Base-by-base conservation (phyloP, 2,888 invertebrate genomes). In the Stenoptilia bipunctidactyla region DNA sequence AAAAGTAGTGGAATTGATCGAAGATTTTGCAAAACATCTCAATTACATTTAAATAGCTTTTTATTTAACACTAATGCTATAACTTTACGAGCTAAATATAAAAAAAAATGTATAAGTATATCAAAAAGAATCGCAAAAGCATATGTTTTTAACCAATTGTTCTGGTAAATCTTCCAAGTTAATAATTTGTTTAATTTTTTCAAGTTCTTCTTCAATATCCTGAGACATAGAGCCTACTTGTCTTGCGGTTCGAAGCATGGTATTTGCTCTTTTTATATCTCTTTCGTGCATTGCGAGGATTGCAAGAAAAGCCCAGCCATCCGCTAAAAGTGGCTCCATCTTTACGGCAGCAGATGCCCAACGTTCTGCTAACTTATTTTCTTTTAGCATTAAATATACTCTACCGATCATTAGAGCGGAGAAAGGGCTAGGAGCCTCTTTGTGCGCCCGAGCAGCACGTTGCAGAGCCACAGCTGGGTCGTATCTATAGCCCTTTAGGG, bases 301-400 rank as follows among this genome's bases (percentile, higher is more conserved):
- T n/a, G 70, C 66, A 45, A 83, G 47, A 45, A 75, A 53, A 2
- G 75, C 79, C 83, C 83, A 83, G 0, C 68, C 83, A 50, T 83
- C 77, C 2, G 82, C 61, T 15, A 82, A 51, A 15, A 66, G 49
- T 1, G 82, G 77, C 45, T 82, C 83, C 14, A 55, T 41, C 40
- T 73, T 72, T 0, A 82, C 76, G 30, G 82, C 72, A 30, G 50
- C 67, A 1, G 76, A 59, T 3, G 66, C 64, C 83, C 83, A 83
- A 8, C 75, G 67, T 44, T 75, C 68, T 8, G 82, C 72, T 38
- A 67, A 51, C 15, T 44, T 44, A n/a, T 59, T 55, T 15, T 77
- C 67, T 1, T 58, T 60, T 40, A 72, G 42, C 40, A 46, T 58
- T 1, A 42, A 55, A 48, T 74, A 76, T 46, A 77, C 62, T 30